A percentile compares a stretch with the other conserved stretches of the same genome.
phyloP scores from a whole-genome alignment of 53 echinoderm and acorn worm species.

The Zoroaster sp. region DNA sequence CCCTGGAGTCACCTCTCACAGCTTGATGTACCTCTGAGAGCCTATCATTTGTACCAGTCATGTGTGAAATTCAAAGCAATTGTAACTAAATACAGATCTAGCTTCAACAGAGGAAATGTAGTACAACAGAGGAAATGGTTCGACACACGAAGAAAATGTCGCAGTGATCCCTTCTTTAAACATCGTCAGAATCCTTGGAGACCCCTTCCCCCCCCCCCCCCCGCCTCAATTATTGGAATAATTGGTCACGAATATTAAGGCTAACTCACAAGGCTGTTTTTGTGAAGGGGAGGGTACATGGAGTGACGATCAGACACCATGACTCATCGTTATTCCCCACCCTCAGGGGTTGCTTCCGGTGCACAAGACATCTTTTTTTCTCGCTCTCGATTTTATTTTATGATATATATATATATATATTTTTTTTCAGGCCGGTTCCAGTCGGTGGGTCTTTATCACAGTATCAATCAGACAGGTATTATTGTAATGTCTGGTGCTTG shows the following conservation, averaged over 20 bases:
- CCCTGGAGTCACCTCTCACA: neutral
- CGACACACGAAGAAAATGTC: neutral
- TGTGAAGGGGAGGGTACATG: neutral
- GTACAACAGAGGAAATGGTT: neutral
- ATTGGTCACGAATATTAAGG: conserved; percentile 22
- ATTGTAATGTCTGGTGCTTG: neutral
- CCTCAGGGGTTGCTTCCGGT: neutral
- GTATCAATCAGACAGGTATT: neutral
- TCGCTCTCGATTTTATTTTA: neutral
- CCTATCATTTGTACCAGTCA: neutral
- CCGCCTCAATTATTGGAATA: conserved; percentile 17
- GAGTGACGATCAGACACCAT: neutral
- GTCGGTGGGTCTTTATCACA: neutral
- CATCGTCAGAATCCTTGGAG: neutral
- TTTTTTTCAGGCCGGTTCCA: neutral
- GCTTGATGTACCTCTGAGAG: neutral
- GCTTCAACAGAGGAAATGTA: neutral
- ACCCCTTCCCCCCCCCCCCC: neutral
- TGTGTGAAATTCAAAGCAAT: neutral
- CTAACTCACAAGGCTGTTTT: neutral
- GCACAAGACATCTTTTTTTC: neutral
- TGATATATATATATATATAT: too few relatives aligned
- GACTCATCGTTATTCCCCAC: neutral
- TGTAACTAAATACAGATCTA: neutral
- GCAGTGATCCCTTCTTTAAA: neutral